Evolutionary conservation across 2,888 invertebrate genomes (phyloP).

Genomic region (Saturnia pavonia): DNA sequence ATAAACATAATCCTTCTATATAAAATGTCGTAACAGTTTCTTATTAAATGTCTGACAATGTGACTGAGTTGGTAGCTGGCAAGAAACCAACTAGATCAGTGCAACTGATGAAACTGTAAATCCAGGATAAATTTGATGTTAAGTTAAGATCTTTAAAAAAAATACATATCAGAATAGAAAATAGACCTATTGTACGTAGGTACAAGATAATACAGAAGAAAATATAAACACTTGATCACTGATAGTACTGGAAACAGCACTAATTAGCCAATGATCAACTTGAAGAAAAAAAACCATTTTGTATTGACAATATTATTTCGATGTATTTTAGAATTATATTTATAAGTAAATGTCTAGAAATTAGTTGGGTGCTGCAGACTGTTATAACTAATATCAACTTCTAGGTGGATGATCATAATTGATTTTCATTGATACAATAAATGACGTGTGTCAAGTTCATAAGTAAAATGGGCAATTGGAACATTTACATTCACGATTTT

Average conservation of each 20-base stretch:
- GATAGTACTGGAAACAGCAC: neutral
- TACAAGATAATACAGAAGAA: neutral
- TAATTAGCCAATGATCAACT: neutral
- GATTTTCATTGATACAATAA: neutral
- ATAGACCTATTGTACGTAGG: neutral
- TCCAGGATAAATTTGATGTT: neutral
- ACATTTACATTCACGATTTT: neutral
- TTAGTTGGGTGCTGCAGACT: neutral
- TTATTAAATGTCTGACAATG: constrained; percentile 3
- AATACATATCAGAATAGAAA: neutral
- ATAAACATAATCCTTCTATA: neutral
- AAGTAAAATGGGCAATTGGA: neutral
- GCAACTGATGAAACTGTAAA: neutral
- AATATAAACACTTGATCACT: neutral
- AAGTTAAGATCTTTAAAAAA: neutral
- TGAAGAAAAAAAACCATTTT: neutral
- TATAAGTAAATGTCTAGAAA: neutral
- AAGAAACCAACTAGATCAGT: constrained; percentile 3
- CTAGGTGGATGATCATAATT: neutral
- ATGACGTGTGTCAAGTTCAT: too few species aligned
- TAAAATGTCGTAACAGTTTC: neutral
- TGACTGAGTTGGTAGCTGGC: constrained; percentile 2
- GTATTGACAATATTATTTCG: neutral
- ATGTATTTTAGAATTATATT: neutral
- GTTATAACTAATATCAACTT: neutral